Conservation (phyloP, 2,797 vertebrate species). For the Enteromius afrohamiltoni region DNA sequence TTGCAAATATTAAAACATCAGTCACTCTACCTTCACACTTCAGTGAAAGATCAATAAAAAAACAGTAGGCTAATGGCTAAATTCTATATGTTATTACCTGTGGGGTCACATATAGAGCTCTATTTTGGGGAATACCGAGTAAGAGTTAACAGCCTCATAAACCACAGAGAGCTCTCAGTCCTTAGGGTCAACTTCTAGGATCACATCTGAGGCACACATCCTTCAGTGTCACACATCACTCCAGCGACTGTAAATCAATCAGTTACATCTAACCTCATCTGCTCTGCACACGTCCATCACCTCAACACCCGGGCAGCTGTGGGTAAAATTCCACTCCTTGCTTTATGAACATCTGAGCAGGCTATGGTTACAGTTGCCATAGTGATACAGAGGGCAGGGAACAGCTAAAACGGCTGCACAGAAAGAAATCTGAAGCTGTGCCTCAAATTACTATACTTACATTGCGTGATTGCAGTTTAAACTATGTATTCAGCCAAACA, state of each 20-base stretch:
- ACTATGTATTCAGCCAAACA: background rate
- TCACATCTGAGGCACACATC: conserved; percentile 5
- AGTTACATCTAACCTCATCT: conserved; percentile 8
- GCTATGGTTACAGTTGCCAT: conserved; percentile 69
- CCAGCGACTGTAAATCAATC: conserved; percentile 28
- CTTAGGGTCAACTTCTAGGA: conserved; percentile 13
- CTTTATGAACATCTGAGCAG: conserved; percentile 13
- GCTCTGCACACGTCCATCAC: conserved; percentile 19
- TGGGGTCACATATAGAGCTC: background rate
- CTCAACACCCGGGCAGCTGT: conserved; percentile 4
- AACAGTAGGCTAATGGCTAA: conserved; percentile 14
- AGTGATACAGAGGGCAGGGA: conserved; percentile 68
- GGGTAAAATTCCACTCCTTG: conserved; percentile 21
- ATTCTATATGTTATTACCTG: conserved; percentile 1
- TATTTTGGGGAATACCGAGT: background rate
- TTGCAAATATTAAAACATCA: background rate
- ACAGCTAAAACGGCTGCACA: conserved; percentile 60
- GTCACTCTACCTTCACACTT: background rate
- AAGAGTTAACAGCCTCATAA: conserved; percentile 38
- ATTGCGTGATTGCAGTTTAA: background rate
- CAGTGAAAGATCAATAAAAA: conserved; percentile 14
- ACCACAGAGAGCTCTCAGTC: background rate
- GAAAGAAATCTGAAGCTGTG: conserved; percentile 62
- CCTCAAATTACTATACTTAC: background rate
- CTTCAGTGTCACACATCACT: conserved; percentile 20